Percentiles rank a stretch among this genome's conserved stretches.
These are phyloP conservation scores for Zhuqinia jingwanae DNA, from an alignment of 2,888 invertebrate species.

Conservation along the genomic window DNA sequence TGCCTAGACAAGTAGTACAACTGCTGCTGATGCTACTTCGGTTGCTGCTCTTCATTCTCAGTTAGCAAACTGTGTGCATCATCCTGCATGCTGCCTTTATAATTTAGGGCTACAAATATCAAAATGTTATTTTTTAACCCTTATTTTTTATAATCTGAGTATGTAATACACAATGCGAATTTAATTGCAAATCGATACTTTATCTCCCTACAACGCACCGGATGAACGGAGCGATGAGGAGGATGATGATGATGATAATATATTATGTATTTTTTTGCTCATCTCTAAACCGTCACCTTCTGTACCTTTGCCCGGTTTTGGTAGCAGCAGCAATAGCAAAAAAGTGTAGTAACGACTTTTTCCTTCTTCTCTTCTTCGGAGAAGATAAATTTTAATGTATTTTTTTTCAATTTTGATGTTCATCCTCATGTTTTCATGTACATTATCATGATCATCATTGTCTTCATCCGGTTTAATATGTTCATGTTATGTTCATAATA, in stretches of 20 bases:
- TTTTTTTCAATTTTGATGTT: not conserved
- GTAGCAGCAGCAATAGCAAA: not conserved
- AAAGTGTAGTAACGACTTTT: too few relatives aligned
- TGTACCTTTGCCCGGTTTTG: not conserved
- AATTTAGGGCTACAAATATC: too few relatives aligned
- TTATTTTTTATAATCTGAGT: too few relatives aligned
- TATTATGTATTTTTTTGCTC: not conserved
- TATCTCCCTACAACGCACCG: not conserved
- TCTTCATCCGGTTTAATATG: not conserved
- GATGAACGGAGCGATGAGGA: not conserved
- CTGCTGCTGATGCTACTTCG: too few relatives aligned
- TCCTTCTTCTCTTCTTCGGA: not conserved
- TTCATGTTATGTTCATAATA: not conserved
- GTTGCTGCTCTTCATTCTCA: too few relatives aligned
- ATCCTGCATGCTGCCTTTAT: too few relatives aligned
- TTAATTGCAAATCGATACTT: conserved; percentile 59
- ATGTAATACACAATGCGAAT: too few relatives aligned
- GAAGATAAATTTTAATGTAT: not conserved
- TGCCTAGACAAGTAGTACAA: too few relatives aligned
- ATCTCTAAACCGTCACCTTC: not conserved
- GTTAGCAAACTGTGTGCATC: too few relatives aligned
- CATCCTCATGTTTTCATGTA: too few relatives aligned
- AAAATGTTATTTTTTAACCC: too few relatives aligned
- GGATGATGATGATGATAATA: not conserved
- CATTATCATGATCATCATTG: too few relatives aligned